Conservation (phyloP, 2,888 invertebrate species). For the Blastobasis adustella region DNA sequence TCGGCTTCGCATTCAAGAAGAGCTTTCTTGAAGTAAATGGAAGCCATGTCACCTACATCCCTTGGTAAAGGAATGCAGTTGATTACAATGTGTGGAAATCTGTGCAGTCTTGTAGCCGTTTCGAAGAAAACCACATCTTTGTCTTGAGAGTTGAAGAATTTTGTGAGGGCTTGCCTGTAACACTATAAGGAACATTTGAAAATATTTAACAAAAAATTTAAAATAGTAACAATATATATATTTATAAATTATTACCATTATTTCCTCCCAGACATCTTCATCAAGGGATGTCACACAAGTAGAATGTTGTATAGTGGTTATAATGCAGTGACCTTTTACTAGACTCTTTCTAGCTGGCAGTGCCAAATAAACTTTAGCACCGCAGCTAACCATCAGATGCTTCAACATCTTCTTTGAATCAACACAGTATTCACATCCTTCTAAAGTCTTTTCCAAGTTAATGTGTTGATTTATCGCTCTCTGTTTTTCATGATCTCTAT, state of each 20-base stretch:
- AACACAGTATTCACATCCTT: constrained; percentile 88
- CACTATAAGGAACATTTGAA: constrained; percentile 47
- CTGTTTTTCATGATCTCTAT: constrained; percentile 76
- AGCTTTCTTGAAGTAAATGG: constrained; percentile 99
- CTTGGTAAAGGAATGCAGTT: constrained; percentile 92
- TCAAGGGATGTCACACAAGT: constrained; percentile 88
- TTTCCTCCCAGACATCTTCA: constrained; percentile 95
- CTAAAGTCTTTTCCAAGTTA: constrained; percentile 80
- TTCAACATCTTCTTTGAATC: constrained; percentile 87
- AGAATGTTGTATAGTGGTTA: constrained; percentile 88
- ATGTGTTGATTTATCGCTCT: constrained; percentile 84
- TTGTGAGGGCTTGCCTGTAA: constrained; percentile 84
- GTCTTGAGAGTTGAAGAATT: constrained; percentile 82
- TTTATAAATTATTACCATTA: constrained; percentile 75
- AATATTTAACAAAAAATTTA: not conserved
- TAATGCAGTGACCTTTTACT: constrained; percentile 88
- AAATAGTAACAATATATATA: not conserved
- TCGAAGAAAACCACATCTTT: constrained; percentile 94
- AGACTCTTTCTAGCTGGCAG: constrained; percentile 88
- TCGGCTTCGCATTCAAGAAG: constrained; percentile 95
- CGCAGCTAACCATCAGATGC: constrained; percentile 88
- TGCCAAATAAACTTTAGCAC: constrained; percentile 87
- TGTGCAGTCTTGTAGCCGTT: constrained; percentile 82
- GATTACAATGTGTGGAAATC: constrained; percentile 88
- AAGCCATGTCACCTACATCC: constrained; percentile 90